Evolutionary conservation across 2,888 invertebrate species (phyloP), one percentile per base, ranked within the genome.

Genomic region (Protophormia terraenovae): DNA sequence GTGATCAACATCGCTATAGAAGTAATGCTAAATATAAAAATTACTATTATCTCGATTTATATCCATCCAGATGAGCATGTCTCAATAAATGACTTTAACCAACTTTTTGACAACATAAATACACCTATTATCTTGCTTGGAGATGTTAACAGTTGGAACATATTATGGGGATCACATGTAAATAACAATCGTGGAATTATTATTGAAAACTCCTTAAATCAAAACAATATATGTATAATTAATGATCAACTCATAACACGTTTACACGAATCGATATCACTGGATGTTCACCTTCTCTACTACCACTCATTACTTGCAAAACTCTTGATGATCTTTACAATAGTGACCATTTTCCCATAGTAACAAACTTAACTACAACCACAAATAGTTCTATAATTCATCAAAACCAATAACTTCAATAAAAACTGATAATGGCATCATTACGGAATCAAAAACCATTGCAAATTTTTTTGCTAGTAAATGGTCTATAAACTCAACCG

Each of bases 241-340:
- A 73, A 60, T 19, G 72, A 73, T 73, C 72, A 5, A 60, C 72
- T 3, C 16, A 62, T 12, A 62, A 35, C 16, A 19, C 62, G 1
- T 45, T 72, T 27, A 58, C 55, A 27, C 5, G 58, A 6, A 72
- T 71, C 8, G 71, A 58, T 16, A 71, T 72, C 0, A 41, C 41
- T 1, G 14, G 29, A 16, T 55, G 71, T 27, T 55, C 71, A 0
- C 16, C 50, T 2, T 47, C 45, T 5, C 47, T 66, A n/a, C 1
- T 47, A 29, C 2, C 67, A 29, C 7, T 69, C 1, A 12, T 22
- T 19, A 12, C 45, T 1, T 50, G 67, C 10, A 4, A 50, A 50
- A 69, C 67, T 0, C 16, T 69, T 1, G 22, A 53, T 19, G 69
- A 55, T 45, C 29, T 67, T 1, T 32, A 69, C n/a, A 53, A 53